A percentile compares a stretch with the other conserved stretches of the same genome.
Conservation (phyloP, 1,140 invertebrate genomes). For the Anastrepha ludens region DNA sequence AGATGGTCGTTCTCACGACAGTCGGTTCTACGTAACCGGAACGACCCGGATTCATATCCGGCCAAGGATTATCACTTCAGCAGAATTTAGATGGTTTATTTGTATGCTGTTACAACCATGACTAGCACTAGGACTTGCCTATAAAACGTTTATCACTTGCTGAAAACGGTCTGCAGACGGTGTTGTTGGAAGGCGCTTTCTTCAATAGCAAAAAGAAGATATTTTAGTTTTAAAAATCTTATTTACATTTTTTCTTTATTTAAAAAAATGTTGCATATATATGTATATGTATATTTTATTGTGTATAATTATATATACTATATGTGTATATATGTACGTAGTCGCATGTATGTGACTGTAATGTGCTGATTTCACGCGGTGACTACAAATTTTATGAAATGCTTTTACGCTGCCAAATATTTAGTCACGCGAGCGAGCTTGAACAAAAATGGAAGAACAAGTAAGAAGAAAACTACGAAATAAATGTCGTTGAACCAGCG, state of each 20-base stretch:
- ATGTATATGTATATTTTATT: constrained; percentile 15
- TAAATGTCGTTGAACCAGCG: constrained; percentile 37
- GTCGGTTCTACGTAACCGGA: too few species aligned
- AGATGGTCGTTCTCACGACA: too few species aligned
- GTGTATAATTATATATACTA: constrained; percentile 47
- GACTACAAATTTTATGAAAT: constrained; percentile 12
- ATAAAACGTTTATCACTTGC: too few species aligned
- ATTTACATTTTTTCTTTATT: constrained; percentile 50
- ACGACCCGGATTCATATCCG: too few species aligned
- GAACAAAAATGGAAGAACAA: constrained; percentile 31
- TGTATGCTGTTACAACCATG: too few species aligned
- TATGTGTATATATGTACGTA: constrained; percentile 19
- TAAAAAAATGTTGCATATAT: constrained; percentile 50
- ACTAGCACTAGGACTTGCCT: too few species aligned
- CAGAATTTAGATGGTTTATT: too few species aligned
- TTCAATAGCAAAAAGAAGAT: too few species aligned
- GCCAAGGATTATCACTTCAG: too few species aligned
- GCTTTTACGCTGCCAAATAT: not conserved
- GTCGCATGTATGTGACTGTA: constrained; percentile 32
- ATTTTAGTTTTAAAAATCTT: constrained; percentile 34
- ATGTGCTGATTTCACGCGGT: constrained; percentile 29
- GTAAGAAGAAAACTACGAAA: constrained; percentile 26
- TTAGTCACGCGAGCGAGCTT: constrained; percentile 27
- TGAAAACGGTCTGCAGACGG: too few species aligned
- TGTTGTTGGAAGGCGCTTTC: too few species aligned